Conservation (phyloP, 2,888 invertebrate species). For the Troides oblongomaculatus region DNA sequence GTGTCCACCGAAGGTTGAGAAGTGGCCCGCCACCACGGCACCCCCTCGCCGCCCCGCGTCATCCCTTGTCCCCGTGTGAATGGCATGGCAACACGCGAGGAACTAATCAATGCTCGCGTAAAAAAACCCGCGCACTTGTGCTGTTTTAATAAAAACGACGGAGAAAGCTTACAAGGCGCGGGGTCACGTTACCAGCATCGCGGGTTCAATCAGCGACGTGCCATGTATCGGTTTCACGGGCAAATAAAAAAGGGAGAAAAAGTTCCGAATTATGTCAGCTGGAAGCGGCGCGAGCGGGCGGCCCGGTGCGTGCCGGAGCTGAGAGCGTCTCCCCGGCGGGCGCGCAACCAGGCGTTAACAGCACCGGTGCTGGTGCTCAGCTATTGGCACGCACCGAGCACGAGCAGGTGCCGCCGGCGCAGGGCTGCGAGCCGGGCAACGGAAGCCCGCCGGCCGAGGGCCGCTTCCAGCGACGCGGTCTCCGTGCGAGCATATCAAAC, state of each 20-base stretch:
- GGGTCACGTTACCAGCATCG: slow-evolving; percentile 11
- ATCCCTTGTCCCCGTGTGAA: too few species aligned
- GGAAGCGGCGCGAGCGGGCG: slow-evolving; percentile 1
- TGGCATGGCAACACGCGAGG: too few species aligned
- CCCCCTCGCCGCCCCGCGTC: neutral
- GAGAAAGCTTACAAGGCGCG: slow-evolving; percentile 22
- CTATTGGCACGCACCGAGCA: too few species aligned
- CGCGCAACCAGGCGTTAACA: too few species aligned
- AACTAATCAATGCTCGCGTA: slow-evolving; percentile 16
- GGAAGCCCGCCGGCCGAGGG: neutral
- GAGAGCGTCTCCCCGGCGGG: too few species aligned
- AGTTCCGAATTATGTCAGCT: slow-evolving; percentile 1
- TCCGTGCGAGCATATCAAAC: slow-evolving; percentile 59
- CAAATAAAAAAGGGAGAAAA: slow-evolving; percentile 12
- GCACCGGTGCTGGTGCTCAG: too few species aligned
- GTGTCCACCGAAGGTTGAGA: neutral
- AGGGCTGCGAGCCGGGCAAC: too few species aligned
- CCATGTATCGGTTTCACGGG: slow-evolving; percentile 18
- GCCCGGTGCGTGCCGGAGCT: too few species aligned
- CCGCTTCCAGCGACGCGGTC: slow-evolving; percentile 32
- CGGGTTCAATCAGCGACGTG: slow-evolving; percentile 15
- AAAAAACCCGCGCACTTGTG: slow-evolving; percentile 17
- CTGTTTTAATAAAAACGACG: slow-evolving; percentile 18
- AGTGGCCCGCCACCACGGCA: neutral
- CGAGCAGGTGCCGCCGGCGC: too few species aligned